Evolutionary conservation across 2,113 vertebrate genomes (phyloP).

Genomic region (Hymenochirus boettgeri): DNA sequence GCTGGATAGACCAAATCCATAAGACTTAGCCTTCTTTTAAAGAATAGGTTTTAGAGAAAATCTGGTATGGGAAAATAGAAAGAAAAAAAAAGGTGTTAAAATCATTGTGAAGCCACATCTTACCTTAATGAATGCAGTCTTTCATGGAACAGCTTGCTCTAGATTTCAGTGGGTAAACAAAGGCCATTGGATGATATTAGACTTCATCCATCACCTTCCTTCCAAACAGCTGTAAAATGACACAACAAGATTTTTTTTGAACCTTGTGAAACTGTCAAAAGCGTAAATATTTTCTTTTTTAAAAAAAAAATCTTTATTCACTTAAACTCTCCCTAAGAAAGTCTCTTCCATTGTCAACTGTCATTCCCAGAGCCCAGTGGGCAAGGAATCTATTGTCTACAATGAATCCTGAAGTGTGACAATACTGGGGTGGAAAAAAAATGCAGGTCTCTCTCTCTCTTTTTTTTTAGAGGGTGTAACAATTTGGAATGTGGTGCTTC

Average conservation of each 20-base stretch:
- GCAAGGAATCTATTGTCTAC: constrained; percentile 72
- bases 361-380: constrained; percentile 79
- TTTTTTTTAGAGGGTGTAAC: constrained; percentile 64
- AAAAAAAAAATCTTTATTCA: constrained; percentile 76
- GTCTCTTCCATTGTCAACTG: constrained; percentile 77
- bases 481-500: constrained; percentile 74
- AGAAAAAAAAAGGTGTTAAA: constrained; percentile 67
- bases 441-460: constrained; percentile 55
- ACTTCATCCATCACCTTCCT: constrained; percentile 62
- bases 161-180: constrained; percentile 67
- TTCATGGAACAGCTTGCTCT: no score
- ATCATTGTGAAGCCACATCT: constrained; percentile 63
- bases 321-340: constrained; percentile 82
- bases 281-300: constrained; percentile 87
- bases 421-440: constrained; percentile 71
- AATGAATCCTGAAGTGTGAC: constrained; percentile 84
- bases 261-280: constrained; percentile 83
- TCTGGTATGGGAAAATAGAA: constrained; percentile 18
- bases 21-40: no score
- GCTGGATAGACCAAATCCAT: background rate
- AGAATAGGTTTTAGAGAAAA: constrained; percentile 16
- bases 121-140: constrained; percentile 79
- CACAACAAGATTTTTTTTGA: constrained; percentile 75
- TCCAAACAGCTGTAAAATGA: constrained; percentile 73
- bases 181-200: constrained; percentile 63